Evolutionary conservation across 2,797 vertebrate genomes (phyloP).

Genomic region (Xenentodon cancila): DNA sequence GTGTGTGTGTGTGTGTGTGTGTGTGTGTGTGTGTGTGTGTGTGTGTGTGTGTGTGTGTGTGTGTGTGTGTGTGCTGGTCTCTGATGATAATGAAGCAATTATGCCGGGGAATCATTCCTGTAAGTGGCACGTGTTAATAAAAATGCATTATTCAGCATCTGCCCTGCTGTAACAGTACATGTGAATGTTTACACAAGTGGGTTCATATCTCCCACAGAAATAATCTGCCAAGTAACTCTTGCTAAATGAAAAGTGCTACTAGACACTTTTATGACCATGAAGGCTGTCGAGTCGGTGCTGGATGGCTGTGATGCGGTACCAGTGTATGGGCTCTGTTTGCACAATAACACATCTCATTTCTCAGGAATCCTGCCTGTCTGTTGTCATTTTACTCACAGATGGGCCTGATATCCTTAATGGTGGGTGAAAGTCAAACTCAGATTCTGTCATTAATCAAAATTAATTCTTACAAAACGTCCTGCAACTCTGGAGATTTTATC

Average conservation of each 20-base stretch:
- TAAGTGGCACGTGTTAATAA: slow-evolving; percentile 38
- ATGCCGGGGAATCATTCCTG: slow-evolving; percentile 36
- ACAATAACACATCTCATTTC: slow-evolving; percentile 29
- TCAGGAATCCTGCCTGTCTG: slow-evolving; percentile 16
- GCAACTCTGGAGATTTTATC: no score
- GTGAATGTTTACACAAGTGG: slow-evolving; percentile 21
- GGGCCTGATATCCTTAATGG: no score
- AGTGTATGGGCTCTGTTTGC: slow-evolving; percentile 12
- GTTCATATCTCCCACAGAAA: slow-evolving; percentile 44
- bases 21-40: no score
- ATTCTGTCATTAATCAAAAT: no score
- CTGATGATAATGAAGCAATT: slow-evolving; percentile 65
- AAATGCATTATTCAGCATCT: slow-evolving; percentile 34
- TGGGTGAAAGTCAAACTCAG: no score
- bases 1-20: no score
- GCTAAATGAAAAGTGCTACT: slow-evolving; percentile 44
- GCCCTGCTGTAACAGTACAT: neutral
- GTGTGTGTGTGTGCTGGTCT: slow-evolving; percentile 42
- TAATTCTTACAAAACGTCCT: no score
- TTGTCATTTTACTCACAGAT: no score
- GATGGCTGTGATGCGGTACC: slow-evolving; percentile 24
- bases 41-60: no score
- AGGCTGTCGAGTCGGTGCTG: slow-evolving; percentile 49
- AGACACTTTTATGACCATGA: slow-evolving; percentile 45
- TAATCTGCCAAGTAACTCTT: slow-evolving; percentile 56